A percentile compares a stretch with the other conserved stretches of the same genome.
Evolutionary conservation across 2,888 invertebrate genomes (phyloP).

Genomic region (Macrophya annulata): DNA sequence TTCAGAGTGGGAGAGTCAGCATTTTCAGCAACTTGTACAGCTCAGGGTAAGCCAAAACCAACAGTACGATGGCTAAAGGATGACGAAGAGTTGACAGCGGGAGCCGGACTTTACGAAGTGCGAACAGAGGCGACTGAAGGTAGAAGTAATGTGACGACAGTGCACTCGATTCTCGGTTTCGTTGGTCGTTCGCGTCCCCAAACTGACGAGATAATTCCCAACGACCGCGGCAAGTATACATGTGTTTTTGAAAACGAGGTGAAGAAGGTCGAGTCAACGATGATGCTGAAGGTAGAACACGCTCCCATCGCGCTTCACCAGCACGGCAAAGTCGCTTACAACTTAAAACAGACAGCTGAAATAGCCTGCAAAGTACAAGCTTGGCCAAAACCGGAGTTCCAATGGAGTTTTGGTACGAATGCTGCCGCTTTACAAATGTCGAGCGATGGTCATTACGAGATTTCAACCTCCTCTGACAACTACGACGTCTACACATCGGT

Average conservation of each 20-base stretch:
- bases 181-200: constrained; percentile 89
- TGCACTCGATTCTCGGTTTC: constrained; percentile 92
- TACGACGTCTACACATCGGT: constrained; percentile 93
- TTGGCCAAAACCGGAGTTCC: constrained; percentile 95
- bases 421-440: constrained; percentile 87
- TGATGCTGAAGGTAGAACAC: constrained; percentile 96
- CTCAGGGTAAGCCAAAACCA: constrained; percentile 94
- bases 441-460: constrained; percentile 92
- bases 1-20: constrained; percentile 88
- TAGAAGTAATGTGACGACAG: constrained; percentile 90
- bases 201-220: constrained; percentile 89
- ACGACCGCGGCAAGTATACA: constrained; percentile 93
- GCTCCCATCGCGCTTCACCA: constrained; percentile 93
- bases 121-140: constrained; percentile 89
- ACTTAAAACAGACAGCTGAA: constrained; percentile 91
- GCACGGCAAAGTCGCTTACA: constrained; percentile 94
- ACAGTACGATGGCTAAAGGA: constrained; percentile 93
- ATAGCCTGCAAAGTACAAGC: constrained; percentile 95
- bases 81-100: constrained; percentile 89
- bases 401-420: constrained; percentile 93
- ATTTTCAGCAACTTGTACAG: constrained; percentile 91
- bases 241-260: constrained; percentile 96
- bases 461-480: constrained; percentile 89
- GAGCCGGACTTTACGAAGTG: constrained; percentile 90
- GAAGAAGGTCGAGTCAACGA: constrained; percentile 92